phyloP scores from a whole-genome alignment of 2,888 invertebrate species.

The Cerceris ruficornis region DNA sequence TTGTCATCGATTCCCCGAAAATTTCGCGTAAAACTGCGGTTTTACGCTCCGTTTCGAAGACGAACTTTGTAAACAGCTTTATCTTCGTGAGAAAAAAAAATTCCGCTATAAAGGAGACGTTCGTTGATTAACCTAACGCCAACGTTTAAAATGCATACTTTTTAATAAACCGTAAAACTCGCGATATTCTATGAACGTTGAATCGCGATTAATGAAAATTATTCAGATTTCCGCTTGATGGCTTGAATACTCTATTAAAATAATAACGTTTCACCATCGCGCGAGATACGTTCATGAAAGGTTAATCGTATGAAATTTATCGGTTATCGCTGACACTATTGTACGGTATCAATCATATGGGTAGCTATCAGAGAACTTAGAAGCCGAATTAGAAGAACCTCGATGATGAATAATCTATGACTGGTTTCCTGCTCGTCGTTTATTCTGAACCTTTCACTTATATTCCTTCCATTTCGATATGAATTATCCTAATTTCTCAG shows the following conservation, averaged over 20 bases:
- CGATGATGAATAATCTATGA: too few relatives aligned
- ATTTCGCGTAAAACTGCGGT: constrained; percentile 62
- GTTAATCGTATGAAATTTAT: constrained; percentile 34
- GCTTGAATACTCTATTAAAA: constrained; percentile 10
- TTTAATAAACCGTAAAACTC: background rate
- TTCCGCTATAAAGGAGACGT: background rate
- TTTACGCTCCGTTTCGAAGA: background rate
- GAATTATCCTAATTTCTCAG: background rate
- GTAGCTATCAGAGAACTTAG: constrained; percentile 4
- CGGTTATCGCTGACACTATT: constrained; percentile 25
- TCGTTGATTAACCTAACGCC: too few relatives aligned
- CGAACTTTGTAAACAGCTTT: constrained; percentile 13
- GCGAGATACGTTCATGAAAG: constrained; percentile 19
- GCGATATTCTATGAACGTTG: too few relatives aligned
- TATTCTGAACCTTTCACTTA: constrained; percentile 19
- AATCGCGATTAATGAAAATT: constrained; percentile 20
- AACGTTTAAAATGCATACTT: too few relatives aligned
- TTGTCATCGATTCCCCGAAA: constrained; percentile 69
- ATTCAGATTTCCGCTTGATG: constrained; percentile 47
- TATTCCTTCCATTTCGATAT: background rate
- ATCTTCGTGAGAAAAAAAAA: background rate
- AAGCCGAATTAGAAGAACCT: too few relatives aligned
- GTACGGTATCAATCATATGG: constrained; percentile 13
- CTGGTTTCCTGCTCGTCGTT: constrained; percentile 12
- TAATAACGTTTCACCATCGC: constrained; percentile 26